Percentiles rank a stretch among this genome's conserved stretches.
Conservation (phyloP, 2,113 vertebrate species). For the Urocolius indicus region DNA sequence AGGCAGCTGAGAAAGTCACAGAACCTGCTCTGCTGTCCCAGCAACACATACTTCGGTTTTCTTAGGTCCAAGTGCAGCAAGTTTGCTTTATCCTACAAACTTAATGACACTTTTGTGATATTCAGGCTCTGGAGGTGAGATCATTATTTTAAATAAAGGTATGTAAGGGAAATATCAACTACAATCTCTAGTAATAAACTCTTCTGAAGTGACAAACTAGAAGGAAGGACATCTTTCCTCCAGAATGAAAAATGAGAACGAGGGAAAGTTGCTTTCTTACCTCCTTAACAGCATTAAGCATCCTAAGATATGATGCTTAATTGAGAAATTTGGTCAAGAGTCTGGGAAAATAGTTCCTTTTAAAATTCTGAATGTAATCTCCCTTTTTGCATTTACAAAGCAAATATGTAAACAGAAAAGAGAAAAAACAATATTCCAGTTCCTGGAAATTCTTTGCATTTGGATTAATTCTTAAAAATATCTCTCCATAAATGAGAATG, state of each 20-base stretch:
- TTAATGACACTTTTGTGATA: neutral
- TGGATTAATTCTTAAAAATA: neutral
- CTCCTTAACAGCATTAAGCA: neutral
- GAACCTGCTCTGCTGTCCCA: neutral
- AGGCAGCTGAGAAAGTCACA: neutral
- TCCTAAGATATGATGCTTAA: neutral
- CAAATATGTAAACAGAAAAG: neutral
- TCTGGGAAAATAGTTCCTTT: neutral
- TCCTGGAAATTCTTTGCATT: neutral
- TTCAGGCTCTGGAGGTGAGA: neutral
- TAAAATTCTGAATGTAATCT: neutral
- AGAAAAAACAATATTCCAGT: neutral
- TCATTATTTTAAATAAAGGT: neutral
- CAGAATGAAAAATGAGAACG: neutral
- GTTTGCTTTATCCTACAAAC: neutral
- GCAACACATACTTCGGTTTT: rapidly evolving
- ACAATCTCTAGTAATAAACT: neutral
- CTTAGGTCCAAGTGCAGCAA: neutral
- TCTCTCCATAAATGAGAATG: neutral
- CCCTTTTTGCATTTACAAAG: neutral
- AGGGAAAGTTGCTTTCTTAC: neutral
- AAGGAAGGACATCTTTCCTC: neutral
- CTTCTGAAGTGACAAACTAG: neutral
- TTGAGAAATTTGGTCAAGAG: neutral
- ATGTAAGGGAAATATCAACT: neutral